A percentile compares a stretch with the other conserved stretches of the same genome.
phyloP scores from a whole-genome alignment of 2,113 vertebrate genomes.

The Sclerurus mexicanus region DNA sequence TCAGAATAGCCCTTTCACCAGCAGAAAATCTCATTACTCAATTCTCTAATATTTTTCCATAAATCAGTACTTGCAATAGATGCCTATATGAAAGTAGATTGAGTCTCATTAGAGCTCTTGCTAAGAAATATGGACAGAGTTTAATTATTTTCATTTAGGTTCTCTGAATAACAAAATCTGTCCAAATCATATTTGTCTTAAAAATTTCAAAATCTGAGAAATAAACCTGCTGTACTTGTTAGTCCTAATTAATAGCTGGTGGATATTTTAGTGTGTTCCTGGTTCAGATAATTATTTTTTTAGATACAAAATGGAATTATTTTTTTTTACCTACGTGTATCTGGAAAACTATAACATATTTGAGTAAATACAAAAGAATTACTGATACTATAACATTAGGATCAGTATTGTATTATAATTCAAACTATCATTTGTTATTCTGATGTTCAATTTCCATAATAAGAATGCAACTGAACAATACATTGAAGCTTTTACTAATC shows the following conservation, averaged over 20 bases:
- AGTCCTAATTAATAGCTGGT: background rate
- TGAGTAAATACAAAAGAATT: background rate
- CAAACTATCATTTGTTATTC: background rate
- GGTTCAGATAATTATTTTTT: background rate
- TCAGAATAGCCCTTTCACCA: background rate
- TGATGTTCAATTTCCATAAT: background rate
- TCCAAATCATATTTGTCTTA: background rate
- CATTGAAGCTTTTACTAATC: background rate
- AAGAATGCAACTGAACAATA: background rate
- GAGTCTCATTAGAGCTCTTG: conserved; percentile 28
- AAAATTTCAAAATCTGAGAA: conserved; percentile 7
- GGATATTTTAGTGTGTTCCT: background rate
- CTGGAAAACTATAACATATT: background rate
- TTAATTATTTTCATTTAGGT: conserved; percentile 34
- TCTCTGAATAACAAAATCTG: conserved; percentile 11
- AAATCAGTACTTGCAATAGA: background rate
- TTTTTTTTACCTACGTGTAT: background rate
- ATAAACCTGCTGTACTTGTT: background rate
- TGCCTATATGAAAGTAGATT: background rate
- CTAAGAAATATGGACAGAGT: conserved; percentile 1
- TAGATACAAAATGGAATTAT: background rate
- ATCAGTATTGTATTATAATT: background rate
- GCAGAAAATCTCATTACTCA: conserved; percentile 28
- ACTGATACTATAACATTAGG: background rate
- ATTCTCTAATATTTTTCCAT: conserved; percentile 23